Base-by-base conservation (phyloP, 2,797 vertebrate species). In the Epinephelus awoara region DNA sequence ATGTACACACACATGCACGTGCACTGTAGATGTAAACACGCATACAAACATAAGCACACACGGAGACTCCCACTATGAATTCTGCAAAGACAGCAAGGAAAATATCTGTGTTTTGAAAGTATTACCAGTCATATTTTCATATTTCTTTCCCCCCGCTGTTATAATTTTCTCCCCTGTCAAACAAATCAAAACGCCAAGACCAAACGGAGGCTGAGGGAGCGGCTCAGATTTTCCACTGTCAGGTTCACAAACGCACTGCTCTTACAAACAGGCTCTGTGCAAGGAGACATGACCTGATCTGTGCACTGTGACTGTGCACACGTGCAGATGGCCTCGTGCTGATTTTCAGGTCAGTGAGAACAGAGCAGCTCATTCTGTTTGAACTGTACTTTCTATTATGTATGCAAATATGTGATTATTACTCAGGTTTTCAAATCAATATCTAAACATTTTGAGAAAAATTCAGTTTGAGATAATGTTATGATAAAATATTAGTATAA, bases 151-250 rank as follows among this genome's bases (percentile, higher is more conserved):
- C 83, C 84, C 83, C 29, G 81, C 92, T 89, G 91, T 93, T 93
- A 91, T 92, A 94, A 93, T 93, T 95, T 92, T 93, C 92, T 90
- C 84, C 82, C 87, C 91, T 93, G 93, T 95, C 92, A 94, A 94
- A 94, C 92, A 94, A 94, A 93, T 93, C 90, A 93, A 91, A 92
- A 89, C 5, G 81, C 87, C 83, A 86, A 92, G 87, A 91, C 91
- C 89, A 84, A 93, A 92, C 84, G 83, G 81, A 91, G 91, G 91
- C 84, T 63, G 81, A 87, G 84, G 87, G 78, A 85, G 83, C 67
- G 54, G 83, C 89, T 95, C 93, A 94, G 10, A 92, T 91, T 95
- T 95, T 95, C 94, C 94, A 91, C 91, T 92, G 92, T 92, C 92
- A 91, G 92, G 85, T 92, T 93, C 88, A 92, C 89, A 92, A 89